Evolutionary conservation across 2,113 vertebrate species (phyloP).

Genomic region (Willisornis vidua): DNA sequence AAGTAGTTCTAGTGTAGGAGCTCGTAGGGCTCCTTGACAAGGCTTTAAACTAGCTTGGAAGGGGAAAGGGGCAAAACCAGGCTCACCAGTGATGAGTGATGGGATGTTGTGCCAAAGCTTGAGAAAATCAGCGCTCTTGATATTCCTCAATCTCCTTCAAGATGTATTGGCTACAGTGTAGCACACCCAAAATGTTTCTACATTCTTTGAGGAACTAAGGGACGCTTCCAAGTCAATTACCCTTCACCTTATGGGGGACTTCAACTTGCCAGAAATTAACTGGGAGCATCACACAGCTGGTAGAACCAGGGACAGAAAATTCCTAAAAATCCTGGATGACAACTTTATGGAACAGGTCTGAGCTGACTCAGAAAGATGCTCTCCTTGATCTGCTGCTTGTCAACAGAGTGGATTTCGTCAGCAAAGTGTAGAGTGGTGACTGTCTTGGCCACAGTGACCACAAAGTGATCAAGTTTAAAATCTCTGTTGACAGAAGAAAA

Average conservation of each 20-base stretch:
- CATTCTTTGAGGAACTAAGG: neutral
- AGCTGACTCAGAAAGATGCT: neutral
- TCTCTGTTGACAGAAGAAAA: neutral
- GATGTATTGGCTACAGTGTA: neutral
- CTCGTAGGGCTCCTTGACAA: neutral
- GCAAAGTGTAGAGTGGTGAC: neutral
- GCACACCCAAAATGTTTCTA: neutral
- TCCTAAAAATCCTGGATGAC: neutral
- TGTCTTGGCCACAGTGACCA: neutral
- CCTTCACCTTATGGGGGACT: neutral
- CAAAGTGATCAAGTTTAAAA: neutral
- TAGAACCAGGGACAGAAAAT: neutral
- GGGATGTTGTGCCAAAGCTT: neutral
- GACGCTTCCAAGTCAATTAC: neutral
- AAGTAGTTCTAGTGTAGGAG: neutral
- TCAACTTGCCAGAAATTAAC: neutral
- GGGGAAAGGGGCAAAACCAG: neutral
- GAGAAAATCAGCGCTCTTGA: neutral
- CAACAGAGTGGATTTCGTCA: neutral
- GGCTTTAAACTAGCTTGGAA: neutral
- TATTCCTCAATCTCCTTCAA: neutral
- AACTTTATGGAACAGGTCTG: neutral
- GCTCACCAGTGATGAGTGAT: neutral
- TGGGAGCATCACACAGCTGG: neutral
- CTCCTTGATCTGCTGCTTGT: neutral